Evolutionary conservation across 2,113 vertebrate genomes (phyloP), one percentile per base, ranked within the genome.

Genomic region (Sorex araneus): DNA sequence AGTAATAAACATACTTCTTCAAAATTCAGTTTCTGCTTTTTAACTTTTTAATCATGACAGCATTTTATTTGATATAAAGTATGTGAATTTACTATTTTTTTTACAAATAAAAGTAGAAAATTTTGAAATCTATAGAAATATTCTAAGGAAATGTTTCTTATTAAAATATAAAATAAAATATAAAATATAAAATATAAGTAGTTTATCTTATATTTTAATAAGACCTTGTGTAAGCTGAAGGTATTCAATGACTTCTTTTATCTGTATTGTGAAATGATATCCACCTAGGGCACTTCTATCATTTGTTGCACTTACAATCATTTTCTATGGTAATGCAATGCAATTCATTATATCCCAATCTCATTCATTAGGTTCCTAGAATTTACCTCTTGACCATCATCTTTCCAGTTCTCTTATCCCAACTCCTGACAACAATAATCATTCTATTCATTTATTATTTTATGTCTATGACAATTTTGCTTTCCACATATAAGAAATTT

Each of bases 51-150:
- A 90, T 80, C 77, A 77, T 83, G 23, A 3, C 78, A 27, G 1
- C 36, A 79, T 88, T 83, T 90, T 84, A 34, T 88, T 91, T 15
- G 6, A 8, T 70, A 13, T 83, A 3, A 89, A 54, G 43, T 69
- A 71, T 10, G 43, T 25, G 16, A 1, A 66, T 13, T 30, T 78
- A 6, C 69, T 32, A 9, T 47, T 40, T 16, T 83, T 78, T 30
- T 8, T 32, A 32, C 12, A n/a, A 63, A 81, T 60, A 43, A 67
- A 36, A 76, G 3, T 2, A 85, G 43, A 0, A 34, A 60, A 1
- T 85, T 63, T 69, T 60, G 6, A 63, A 80, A 27, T 32, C 57
- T 57, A 0, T 9, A 83, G 6, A 91, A 82, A 75, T 67, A 63
- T 7, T 63, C 9, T 78, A 57, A 34, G 40, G 28, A 82, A 12